phyloP scores from a whole-genome alignment of 2,113 vertebrate species.

The Merops nubicus region DNA sequence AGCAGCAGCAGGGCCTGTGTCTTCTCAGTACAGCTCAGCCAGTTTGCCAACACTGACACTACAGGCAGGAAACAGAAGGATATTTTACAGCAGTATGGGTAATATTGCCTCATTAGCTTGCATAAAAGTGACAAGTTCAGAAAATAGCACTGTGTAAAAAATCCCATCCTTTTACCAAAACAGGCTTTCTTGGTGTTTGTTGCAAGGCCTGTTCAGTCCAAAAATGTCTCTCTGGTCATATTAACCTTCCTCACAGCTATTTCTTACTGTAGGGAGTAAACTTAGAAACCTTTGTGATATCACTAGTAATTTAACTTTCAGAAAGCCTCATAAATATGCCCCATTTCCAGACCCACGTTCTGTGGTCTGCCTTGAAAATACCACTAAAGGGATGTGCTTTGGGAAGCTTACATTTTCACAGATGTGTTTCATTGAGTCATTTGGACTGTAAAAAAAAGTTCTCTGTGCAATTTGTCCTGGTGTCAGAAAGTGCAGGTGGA shows the following conservation, averaged over 20 bases:
- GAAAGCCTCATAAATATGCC: background rate
- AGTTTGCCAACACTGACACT: background rate
- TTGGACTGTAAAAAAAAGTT: background rate
- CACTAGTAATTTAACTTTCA: background rate
- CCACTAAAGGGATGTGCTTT: background rate
- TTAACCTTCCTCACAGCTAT: background rate
- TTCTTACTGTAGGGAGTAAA: background rate
- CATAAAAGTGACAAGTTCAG: background rate
- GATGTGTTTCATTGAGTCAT: background rate
- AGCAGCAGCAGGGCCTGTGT: background rate
- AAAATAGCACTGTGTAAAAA: background rate
- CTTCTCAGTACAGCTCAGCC: background rate
- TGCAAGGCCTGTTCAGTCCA: background rate
- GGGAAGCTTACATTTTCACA: background rate
- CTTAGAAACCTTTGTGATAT: background rate
- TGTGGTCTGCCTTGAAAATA: background rate
- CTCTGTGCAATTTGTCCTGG: background rate
- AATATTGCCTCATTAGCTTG: background rate
- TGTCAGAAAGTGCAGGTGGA: background rate
- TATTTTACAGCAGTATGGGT: background rate
- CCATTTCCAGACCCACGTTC: background rate
- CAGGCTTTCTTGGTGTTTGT: background rate
- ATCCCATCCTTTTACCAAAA: background rate
- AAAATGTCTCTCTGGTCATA: background rate
- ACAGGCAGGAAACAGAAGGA: background rate